These are phyloP conservation scores for Halocaridina rubra DNA, from an alignment of 2,888 invertebrate genomes.

Conservation along the genomic window DNA sequence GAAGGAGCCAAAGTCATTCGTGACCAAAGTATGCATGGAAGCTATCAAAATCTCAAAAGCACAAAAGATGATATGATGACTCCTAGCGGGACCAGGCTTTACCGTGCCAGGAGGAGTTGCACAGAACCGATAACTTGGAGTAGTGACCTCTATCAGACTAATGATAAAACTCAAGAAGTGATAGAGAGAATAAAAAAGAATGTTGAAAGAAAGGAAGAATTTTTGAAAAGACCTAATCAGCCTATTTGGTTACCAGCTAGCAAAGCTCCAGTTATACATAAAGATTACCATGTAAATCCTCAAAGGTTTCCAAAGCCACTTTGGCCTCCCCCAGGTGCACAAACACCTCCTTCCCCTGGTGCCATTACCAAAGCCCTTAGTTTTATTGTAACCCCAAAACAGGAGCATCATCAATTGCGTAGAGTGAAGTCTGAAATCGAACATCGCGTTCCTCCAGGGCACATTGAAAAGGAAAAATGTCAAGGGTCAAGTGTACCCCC, in stretches of 20 bases:
- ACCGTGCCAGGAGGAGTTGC: conserved; percentile 26
- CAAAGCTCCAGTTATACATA: conserved; percentile 65
- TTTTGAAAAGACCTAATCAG: conserved; percentile 79
- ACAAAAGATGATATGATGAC: conserved; percentile 28
- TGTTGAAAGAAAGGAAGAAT: conserved; percentile 90
- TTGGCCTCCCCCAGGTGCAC: conserved; percentile 75
- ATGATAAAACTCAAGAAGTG: conserved; percentile 52
- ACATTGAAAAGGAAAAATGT: neutral
- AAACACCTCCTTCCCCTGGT: conserved; percentile 58
- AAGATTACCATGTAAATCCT: conserved; percentile 83
- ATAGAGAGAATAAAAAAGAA: conserved; percentile 74
- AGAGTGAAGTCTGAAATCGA: conserved; percentile 39
- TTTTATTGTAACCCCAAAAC: conserved; percentile 26
- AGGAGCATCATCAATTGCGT: conserved; percentile 19
- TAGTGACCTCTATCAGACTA: conserved; percentile 74
- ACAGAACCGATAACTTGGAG: conserved; percentile 71
- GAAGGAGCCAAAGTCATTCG: neutral
- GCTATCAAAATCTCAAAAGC: conserved; percentile 36
- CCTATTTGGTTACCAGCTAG: conserved; percentile 74
- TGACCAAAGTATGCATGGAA: conserved; percentile 24
- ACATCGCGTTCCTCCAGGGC: neutral
- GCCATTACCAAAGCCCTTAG: conserved; percentile 51
- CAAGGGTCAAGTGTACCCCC: neutral
- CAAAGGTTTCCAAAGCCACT: conserved; percentile 79
- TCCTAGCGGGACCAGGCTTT: conserved; percentile 17